phyloP scores from a whole-genome alignment of 2,888 invertebrate species.

The Actias luna region DNA sequence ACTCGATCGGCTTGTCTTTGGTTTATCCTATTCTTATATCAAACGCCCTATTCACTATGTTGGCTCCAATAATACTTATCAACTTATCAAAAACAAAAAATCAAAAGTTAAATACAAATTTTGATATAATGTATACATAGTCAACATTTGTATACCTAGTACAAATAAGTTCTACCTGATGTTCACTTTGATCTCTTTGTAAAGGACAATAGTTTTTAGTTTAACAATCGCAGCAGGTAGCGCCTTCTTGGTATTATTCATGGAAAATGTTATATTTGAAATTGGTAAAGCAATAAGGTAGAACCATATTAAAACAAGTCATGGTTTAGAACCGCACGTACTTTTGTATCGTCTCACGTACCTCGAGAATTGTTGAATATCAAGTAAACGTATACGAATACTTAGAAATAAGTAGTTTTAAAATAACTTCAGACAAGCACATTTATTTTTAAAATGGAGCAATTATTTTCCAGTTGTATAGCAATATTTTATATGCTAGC shows the following conservation, averaged over 20 bases:
- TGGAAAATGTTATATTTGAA: not conserved
- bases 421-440: too few relatives aligned
- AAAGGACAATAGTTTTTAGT: slow-evolving; percentile 2
- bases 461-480: too few relatives aligned
- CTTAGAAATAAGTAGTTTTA: not conserved
- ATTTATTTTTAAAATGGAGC: too few relatives aligned
- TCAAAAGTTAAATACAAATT: not conserved
- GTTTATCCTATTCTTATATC: too few relatives aligned
- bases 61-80: not conserved
- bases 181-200: not conserved
- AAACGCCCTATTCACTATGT: too few relatives aligned
- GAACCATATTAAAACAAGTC: not conserved
- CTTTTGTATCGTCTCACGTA: not conserved
- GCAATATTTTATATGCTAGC: too few relatives aligned
- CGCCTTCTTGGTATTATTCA: not conserved
- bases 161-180: not conserved
- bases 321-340: not conserved
- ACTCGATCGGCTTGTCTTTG: too few relatives aligned
- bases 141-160: not conserved
- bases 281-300: not conserved
- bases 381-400: not conserved
- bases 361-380: not conserved
- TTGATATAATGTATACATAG: not conserved
- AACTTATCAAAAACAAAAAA: too few relatives aligned
- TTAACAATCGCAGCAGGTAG: slow-evolving; percentile 2